These are phyloP conservation scores for Carlito syrichta DNA, from an alignment of 2,113 vertebrate genomes.

Conservation along the genomic window DNA sequence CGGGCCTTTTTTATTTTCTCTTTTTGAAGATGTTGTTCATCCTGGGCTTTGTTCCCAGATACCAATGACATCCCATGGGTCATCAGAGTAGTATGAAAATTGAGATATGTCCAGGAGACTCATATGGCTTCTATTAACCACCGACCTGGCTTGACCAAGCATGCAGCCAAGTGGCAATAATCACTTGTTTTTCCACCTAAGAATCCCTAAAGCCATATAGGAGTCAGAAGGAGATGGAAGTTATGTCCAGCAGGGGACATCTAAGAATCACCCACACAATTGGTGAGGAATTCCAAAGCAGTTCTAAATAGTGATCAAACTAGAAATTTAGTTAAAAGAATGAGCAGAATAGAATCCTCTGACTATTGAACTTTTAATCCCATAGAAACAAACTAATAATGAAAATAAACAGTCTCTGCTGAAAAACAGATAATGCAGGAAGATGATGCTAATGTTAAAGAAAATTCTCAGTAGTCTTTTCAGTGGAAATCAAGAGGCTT, in stretches of 20 bases:
- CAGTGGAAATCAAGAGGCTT: neutral
- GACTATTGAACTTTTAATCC: neutral
- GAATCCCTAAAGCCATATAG: neutral
- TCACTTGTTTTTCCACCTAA: neutral
- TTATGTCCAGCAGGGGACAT: neutral
- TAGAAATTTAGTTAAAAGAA: neutral
- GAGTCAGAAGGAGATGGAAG: neutral
- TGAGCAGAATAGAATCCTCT: neutral
- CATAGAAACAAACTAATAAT: neutral
- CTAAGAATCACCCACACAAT: neutral
- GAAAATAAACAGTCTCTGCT: neutral
- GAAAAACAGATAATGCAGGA: neutral
- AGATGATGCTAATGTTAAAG: neutral
- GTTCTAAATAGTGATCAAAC: neutral
- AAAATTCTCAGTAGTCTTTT: neutral
- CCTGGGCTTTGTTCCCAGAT: neutral
- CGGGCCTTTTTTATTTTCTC: neutral
- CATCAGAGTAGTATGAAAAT: neutral
- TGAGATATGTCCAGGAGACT: neutral
- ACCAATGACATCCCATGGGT: neutral
- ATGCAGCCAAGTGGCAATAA: neutral
- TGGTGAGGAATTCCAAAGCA: neutral
- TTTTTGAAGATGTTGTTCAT: neutral
- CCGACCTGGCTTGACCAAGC: neutral
- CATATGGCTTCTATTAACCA: neutral